These are phyloP conservation scores for Reinhardtius hippoglossoides DNA, from an alignment of 2,113 vertebrate genomes.

Conservation along the genomic window DNA sequence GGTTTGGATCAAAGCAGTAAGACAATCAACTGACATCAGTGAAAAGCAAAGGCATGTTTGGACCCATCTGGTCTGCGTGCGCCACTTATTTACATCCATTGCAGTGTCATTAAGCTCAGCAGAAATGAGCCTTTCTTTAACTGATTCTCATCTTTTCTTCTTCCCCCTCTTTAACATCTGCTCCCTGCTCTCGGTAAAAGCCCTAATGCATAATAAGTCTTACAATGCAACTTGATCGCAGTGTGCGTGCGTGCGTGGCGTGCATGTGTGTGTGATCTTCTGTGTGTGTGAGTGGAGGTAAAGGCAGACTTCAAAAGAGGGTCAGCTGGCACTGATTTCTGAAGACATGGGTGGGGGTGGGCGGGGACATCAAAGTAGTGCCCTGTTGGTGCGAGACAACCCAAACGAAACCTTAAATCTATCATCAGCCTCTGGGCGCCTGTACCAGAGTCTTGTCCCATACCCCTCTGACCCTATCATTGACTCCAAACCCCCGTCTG, in stretches of 20 bases:
- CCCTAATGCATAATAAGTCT: constrained; percentile 44
- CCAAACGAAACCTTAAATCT: constrained; percentile 68
- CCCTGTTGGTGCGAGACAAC: constrained; percentile 58
- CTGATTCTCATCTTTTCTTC: constrained; percentile 60
- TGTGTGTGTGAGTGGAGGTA: constrained; percentile 15
- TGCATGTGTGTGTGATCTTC: constrained; percentile 12
- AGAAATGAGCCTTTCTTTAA: constrained; percentile 43
- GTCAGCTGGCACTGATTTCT: constrained; percentile 75
- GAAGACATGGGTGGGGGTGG: constrained; percentile 58
- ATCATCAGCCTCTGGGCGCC: constrained; percentile 71
- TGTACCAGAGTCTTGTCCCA: constrained; percentile 54
- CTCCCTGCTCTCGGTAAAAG: constrained; percentile 25
- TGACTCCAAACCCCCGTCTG: constrained; percentile 56
- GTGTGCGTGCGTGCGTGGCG: constrained; percentile 4
- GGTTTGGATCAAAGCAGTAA: constrained; percentile 2
- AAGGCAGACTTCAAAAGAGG: constrained; percentile 65
- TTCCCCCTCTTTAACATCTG: constrained; percentile 48
- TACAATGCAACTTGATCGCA: constrained; percentile 59
- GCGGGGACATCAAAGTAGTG: constrained; percentile 79
- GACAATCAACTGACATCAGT: constrained; percentile 5
- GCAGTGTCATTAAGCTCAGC: constrained; percentile 46
- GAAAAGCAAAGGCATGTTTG: constrained; percentile 62
- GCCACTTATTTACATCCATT: constrained; percentile 73
- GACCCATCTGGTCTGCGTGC: constrained; percentile 73
- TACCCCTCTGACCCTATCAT: constrained; percentile 75